Base-by-base conservation (phyloP, 2,888 invertebrate genomes). In the Pomacea canaliculata region DNA sequence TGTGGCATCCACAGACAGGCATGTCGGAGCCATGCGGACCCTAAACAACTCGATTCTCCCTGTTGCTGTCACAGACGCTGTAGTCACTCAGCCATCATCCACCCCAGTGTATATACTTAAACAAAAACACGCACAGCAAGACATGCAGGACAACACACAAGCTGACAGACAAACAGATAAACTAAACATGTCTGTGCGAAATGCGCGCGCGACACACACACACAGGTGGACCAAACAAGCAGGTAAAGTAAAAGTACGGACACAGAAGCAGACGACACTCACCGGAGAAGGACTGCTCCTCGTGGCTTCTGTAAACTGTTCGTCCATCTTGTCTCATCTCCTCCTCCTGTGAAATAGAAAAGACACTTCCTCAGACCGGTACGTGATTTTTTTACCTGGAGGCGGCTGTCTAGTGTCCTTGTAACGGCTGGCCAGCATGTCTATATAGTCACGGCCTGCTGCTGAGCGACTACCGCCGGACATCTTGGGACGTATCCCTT, bases 331-430 rank as follows among this genome's bases (percentile, higher is more conserved):
- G 68, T 0, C 56, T n/a, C 16, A 73, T 16, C 48, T 78, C 76
- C 63, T 74, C 74, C 27, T 71, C 78, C 78, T 78, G 78, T 62
- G 75, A 75, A 48, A 71, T 72, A 5, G 51, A 60, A 78, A 76
- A 19, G 72, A 13, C 46, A 63, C n/a, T 37, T 63, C 27, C 66
- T 56, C 67, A 76, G 48, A 27, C 16, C 60, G 49, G 69, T 37
- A n/a, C 51, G 56, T 46, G 19, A 46, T 68, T 37, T 12, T 68
- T 46, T 68, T 68, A 68, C 68, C 68, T 46, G 68, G 68, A 37
- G 12, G 7, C 12, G 10, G 37, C 23, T 27, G 68, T 9, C 27
- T 3, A 8, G 27, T 7, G 1, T 68, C 23, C 48, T 68, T 63
- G 67, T 76, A 78, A 8, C 78, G 59, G 37, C 70, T 51, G 13